Base-by-base conservation (phyloP, 2,113 vertebrate genomes). In the Larimichthys crocea region DNA sequence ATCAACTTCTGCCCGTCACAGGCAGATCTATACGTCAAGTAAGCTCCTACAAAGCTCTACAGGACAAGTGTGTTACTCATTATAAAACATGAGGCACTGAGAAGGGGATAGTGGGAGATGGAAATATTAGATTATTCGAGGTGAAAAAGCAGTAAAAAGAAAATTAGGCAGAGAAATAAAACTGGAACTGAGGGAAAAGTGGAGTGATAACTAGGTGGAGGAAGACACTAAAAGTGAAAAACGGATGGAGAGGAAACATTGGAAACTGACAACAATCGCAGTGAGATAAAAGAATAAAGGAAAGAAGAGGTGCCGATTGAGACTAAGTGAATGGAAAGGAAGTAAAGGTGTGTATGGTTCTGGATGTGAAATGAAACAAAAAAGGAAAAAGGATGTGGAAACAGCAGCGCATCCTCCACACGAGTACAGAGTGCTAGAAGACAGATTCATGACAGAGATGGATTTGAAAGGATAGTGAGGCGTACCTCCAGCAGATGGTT, bases 401-500 rank as follows among this genome's bases (percentile, higher is more conserved):
- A 26, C 24, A 6, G 78, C 15, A 19, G 49, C 70, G 48, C 60
- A 29, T 84, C 49, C 48, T 46, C 50, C 50, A 22, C 49, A 24
- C 4, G 12, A 53, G 61, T 59, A 65, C 77, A 74, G 87, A 78
- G 73, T 57, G 64, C 79, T 83, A 19, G 46, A 77, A 91, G 92
- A 91, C 82, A 44, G 89, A 86, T 80, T 89, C 48, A 20, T 90
- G 93, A 93, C 87, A 87, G 89, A 92, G 94, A 95, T 93, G 44
- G 85, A 94, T 94, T 80, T 89, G 88, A 84, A 59, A 67, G 86
- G 85, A 86, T 89, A 91, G 83, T 61, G 84, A 92, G 88, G 82
- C 86, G 49, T 80, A 91, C 90, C 91, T 91, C 79, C 74, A 91
- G 89, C 93, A 94, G 94, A 94, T 94, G 93, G 89, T 90, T 91